Evolutionary conservation across 2,113 vertebrate species (phyloP).

Genomic region (Eurypyga helias): DNA sequence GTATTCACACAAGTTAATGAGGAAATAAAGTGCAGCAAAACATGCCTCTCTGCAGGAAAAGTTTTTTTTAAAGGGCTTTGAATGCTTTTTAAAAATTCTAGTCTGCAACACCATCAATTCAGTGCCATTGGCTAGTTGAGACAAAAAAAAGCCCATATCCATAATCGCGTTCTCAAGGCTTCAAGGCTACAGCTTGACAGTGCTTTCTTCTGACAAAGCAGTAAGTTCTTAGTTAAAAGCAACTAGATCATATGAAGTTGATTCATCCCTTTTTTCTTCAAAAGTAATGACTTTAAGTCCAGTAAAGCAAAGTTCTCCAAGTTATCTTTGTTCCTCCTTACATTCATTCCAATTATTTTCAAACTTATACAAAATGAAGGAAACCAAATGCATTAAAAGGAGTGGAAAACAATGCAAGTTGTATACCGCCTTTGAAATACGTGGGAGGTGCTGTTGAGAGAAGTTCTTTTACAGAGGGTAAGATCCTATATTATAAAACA

Average conservation of each 20-base stretch:
- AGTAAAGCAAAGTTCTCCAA: background rate
- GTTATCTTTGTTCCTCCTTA: background rate
- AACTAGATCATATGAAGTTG: background rate
- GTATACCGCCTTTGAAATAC: background rate
- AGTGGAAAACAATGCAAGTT: background rate
- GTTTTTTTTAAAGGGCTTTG: background rate
- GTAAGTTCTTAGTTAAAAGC: background rate
- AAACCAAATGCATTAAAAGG: background rate
- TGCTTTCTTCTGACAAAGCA: background rate
- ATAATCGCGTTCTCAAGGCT: no score
- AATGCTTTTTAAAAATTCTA: background rate
- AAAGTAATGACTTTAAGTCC: background rate
- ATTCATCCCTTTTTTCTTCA: background rate
- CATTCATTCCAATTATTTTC: background rate
- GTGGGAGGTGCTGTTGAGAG: background rate
- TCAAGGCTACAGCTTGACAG: background rate
- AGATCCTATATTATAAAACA: background rate
- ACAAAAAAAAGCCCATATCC: background rate
- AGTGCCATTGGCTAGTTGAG: background rate
- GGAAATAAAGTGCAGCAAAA: constrained; percentile 3
- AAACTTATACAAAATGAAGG: background rate
- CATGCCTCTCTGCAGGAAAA: background rate
- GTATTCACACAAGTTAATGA: background rate
- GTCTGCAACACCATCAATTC: background rate
- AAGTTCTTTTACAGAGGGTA: background rate